Evolutionary conservation across 2,888 invertebrate species (phyloP).

Genomic region (Sialis lutaria): DNA sequence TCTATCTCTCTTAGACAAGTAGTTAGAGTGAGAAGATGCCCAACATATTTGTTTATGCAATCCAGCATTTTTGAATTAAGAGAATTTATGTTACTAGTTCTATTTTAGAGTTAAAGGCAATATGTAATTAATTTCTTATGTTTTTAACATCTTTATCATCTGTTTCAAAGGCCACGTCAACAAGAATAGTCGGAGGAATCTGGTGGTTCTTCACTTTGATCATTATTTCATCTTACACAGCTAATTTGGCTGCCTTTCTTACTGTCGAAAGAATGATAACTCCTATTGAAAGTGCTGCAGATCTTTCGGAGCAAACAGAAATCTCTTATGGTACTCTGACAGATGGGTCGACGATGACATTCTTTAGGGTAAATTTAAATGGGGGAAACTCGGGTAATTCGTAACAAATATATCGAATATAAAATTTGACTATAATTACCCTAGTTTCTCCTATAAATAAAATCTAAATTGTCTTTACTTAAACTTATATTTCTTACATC

Average conservation of each 20-base stretch:
- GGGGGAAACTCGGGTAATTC: not conserved
- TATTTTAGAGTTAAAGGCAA: too few species aligned
- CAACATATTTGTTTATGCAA: too few species aligned
- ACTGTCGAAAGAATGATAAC: constrained; percentile 94
- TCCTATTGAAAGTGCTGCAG: constrained; percentile 90
- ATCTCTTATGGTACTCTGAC: constrained; percentile 88
- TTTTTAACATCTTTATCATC: not conserved
- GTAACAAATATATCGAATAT: too few species aligned
- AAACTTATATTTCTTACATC: constrained; percentile 1
- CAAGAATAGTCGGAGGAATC: constrained; percentile 87
- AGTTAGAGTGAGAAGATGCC: too few species aligned
- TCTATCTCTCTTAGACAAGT: too few species aligned
- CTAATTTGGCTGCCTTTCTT: constrained; percentile 92
- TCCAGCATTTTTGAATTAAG: too few species aligned
- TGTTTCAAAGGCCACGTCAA: constrained; percentile 62
- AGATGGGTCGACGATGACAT: constrained; percentile 93
- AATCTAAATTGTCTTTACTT: too few species aligned
- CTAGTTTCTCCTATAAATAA: not conserved
- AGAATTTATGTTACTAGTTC: too few species aligned
- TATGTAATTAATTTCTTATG: not conserved
- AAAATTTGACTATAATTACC: not conserved
- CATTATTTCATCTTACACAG: constrained; percentile 96
- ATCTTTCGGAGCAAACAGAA: constrained; percentile 82
- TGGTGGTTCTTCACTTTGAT: constrained; percentile 99
- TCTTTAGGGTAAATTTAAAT: constrained; percentile 63